phyloP scores from a whole-genome alignment of 2,797 vertebrate genomes.

The Bufotes viridis region DNA sequence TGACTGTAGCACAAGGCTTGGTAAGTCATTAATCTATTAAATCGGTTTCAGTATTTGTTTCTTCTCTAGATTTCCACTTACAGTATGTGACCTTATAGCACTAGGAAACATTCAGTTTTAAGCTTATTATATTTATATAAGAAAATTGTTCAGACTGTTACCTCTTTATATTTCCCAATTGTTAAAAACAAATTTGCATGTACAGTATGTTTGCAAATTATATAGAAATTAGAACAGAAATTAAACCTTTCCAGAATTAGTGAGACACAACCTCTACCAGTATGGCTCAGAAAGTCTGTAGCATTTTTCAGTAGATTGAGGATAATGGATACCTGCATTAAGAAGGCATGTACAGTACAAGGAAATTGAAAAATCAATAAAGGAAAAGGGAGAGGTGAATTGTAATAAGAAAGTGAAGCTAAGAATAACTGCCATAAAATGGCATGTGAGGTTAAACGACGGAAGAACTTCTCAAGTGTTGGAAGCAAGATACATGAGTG shows the following conservation, averaged over 20 bases:
- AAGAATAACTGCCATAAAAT: slow-evolving; percentile 58
- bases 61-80: neutral
- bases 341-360: slow-evolving; percentile 58
- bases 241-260: slow-evolving; percentile 7
- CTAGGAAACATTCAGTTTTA: neutral
- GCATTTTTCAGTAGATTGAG: slow-evolving; percentile 56
- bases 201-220: neutral
- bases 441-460: slow-evolving; percentile 58
- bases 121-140: neutral
- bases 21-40: too few species aligned
- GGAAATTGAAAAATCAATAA: slow-evolving; percentile 63
- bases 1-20: too few species aligned
- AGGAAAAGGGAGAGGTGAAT: slow-evolving; percentile 55
- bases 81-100: neutral
- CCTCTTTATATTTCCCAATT: neutral
- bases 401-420: slow-evolving; percentile 57
- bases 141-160: neutral
- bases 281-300: slow-evolving; percentile 34
- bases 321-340: slow-evolving; percentile 60
- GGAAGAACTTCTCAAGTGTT: slow-evolving; percentile 53
- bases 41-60: too few species aligned
- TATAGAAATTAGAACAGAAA: neutral
- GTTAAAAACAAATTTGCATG: neutral
- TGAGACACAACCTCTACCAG: slow-evolving; percentile 24
- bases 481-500: slow-evolving; percentile 40